Conservation (phyloP, 2,113 vertebrate species). For the Entelurus aequoreus region DNA sequence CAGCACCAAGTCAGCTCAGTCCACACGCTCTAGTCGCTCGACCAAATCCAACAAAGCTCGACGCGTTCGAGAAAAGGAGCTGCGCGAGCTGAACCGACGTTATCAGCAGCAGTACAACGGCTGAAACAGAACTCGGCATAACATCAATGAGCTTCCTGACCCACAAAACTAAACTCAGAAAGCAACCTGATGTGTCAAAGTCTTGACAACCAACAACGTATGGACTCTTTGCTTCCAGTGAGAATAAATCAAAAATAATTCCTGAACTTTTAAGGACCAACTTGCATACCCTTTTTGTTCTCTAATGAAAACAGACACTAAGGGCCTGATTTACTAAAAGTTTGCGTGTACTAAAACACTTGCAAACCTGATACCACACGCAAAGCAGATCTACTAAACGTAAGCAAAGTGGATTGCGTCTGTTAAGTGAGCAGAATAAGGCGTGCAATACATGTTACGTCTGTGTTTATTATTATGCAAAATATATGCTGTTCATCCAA, state of each 20-base stretch:
- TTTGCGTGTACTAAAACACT: too few species aligned
- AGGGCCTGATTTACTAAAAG: too few species aligned
- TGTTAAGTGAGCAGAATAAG: too few species aligned
- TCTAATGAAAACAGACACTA: constrained; percentile 8
- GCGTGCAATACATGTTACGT: too few species aligned
- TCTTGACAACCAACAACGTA: not conserved
- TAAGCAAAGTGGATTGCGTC: too few species aligned
- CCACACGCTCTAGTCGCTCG: constrained; percentile 90
- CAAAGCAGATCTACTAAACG: too few species aligned
- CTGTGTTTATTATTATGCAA: too few species aligned
- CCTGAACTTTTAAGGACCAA: constrained; percentile 8
- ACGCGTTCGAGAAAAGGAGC: constrained; percentile 88
- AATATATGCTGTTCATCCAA: too few species aligned
- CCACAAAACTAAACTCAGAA: not conserved
- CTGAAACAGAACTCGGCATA: constrained; percentile 60
- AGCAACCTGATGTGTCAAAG: not conserved
- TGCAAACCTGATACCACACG: too few species aligned
- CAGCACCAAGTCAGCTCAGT: constrained; percentile 96
- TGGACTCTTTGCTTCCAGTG: constrained; percentile 8
- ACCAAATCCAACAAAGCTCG: constrained; percentile 94
- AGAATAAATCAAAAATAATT: constrained; percentile 10
- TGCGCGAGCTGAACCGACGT: constrained; percentile 91
- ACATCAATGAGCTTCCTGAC: constrained; percentile 2
- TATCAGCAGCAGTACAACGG: constrained; percentile 95
- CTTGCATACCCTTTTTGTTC: constrained; percentile 8